A percentile compares a stretch with the other conserved stretches of the same genome.
These are phyloP conservation scores for Myotis lucifugus DNA, from an alignment of 2,113 vertebrate species.

Conservation along the genomic window DNA sequence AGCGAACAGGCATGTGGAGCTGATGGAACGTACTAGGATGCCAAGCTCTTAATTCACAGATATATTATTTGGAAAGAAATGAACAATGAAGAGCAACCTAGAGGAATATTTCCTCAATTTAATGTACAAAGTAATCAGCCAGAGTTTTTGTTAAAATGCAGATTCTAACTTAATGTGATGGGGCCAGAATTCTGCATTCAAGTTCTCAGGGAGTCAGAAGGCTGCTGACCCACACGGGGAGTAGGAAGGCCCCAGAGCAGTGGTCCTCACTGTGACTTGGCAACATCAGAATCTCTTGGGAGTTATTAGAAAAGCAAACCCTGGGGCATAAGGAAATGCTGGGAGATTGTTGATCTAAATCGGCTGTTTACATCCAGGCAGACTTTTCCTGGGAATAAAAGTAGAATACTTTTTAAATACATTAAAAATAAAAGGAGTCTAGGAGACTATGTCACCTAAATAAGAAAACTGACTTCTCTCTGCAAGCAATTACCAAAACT, in stretches of 20 bases:
- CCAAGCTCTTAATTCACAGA: neutral
- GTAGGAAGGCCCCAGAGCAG: neutral
- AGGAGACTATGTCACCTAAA: neutral
- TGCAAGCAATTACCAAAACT: neutral
- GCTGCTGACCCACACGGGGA: neutral
- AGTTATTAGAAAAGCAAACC: neutral
- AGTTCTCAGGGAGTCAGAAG: neutral
- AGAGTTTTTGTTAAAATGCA: neutral
- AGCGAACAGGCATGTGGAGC: neutral
- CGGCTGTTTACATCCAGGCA: neutral
- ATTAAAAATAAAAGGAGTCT: neutral
- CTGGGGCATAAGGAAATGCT: neutral
- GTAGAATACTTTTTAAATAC: neutral
- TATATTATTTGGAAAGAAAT: neutral
- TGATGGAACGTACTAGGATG: neutral
- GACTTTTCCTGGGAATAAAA: slow-evolving; percentile 17
- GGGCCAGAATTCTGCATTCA: neutral
- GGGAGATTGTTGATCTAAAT: neutral
- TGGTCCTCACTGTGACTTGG: neutral
- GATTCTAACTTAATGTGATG: neutral
- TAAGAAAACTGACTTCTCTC: slow-evolving; percentile 9
- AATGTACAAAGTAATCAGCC: neutral
- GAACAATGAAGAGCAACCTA: neutral
- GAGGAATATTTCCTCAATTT: neutral
- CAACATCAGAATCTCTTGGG: neutral